Conservation (phyloP, 2,888 invertebrate species). For the Bombyx huttoni region DNA sequence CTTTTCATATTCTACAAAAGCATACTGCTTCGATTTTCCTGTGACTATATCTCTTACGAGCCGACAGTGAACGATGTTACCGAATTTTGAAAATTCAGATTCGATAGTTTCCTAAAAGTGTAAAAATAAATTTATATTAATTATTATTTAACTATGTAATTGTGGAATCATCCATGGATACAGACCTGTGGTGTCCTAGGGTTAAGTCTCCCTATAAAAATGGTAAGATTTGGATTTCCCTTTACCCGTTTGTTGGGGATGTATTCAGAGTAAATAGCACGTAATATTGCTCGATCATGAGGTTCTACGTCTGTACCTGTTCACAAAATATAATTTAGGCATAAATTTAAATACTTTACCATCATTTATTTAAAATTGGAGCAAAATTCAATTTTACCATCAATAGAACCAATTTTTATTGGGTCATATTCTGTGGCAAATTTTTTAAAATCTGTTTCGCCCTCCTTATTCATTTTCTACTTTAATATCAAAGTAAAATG, state of each 20-base stretch:
- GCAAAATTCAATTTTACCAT: constrained; percentile 60
- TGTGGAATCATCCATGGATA: background rate
- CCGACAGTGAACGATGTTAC: constrained; percentile 74
- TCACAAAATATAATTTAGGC: background rate
- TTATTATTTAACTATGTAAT: background rate
- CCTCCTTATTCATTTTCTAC: constrained; percentile 1
- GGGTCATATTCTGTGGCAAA: constrained; percentile 79
- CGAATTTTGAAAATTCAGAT: constrained; percentile 75
- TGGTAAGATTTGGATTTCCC: constrained; percentile 78
- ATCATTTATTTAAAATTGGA: too few species aligned
- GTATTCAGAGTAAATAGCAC: constrained; percentile 80
- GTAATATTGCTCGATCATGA: constrained; percentile 82
- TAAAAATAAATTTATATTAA: background rate
- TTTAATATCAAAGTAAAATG: background rate
- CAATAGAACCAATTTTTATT: constrained; percentile 87
- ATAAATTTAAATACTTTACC: background rate
- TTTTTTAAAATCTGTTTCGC: constrained; percentile 28
- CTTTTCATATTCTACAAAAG: constrained; percentile 85
- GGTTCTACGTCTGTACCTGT: constrained; percentile 81
- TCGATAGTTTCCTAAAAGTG: constrained; percentile 63
- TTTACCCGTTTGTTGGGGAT: constrained; percentile 75
- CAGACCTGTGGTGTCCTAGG: constrained; percentile 75
- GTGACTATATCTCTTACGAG: constrained; percentile 87
- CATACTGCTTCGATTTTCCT: constrained; percentile 86
- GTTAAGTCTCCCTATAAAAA: constrained; percentile 83